These are phyloP conservation scores for Rhodinocichla rosea DNA, from an alignment of 2,113 vertebrate genomes.

Conservation along the genomic window DNA sequence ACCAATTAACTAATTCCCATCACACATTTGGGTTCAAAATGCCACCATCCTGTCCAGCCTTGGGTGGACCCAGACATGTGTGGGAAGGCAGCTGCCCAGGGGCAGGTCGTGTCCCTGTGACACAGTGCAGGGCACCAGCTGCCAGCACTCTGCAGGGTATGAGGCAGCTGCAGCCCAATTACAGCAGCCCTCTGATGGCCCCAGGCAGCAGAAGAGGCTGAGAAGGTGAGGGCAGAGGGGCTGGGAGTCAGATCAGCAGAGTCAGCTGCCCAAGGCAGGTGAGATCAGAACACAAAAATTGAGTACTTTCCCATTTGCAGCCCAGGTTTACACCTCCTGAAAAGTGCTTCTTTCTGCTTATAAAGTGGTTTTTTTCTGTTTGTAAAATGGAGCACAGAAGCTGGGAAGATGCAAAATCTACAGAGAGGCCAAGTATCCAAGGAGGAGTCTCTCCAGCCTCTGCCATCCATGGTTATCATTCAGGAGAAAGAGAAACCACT, in stretches of 20 bases:
- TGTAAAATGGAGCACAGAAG: neutral
- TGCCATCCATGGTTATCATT: neutral
- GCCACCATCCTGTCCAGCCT: fast-evolving
- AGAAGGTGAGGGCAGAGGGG: neutral
- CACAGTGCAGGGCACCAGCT: neutral
- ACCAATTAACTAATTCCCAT: neutral
- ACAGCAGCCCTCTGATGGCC: fast-evolving
- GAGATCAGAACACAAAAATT: neutral
- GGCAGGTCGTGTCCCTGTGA: neutral
- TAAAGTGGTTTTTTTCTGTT: neutral
- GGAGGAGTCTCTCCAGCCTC: neutral
- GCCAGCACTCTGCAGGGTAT: fast-evolving
- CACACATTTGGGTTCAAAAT: neutral
- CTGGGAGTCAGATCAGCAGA: neutral
- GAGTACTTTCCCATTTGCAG: neutral
- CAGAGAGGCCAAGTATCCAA: neutral
- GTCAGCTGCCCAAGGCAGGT: neutral
- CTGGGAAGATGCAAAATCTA: neutral
- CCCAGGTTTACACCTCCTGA: neutral
- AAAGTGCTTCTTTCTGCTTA: neutral
- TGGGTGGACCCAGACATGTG: neutral
- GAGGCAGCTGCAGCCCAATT: fast-evolving
- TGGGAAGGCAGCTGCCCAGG: fast-evolving
- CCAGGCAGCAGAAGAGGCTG: neutral
- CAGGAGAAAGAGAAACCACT: neutral